Evolutionary conservation across 2,113 vertebrate species (phyloP).

Genomic region (Centropus bengalensis): DNA sequence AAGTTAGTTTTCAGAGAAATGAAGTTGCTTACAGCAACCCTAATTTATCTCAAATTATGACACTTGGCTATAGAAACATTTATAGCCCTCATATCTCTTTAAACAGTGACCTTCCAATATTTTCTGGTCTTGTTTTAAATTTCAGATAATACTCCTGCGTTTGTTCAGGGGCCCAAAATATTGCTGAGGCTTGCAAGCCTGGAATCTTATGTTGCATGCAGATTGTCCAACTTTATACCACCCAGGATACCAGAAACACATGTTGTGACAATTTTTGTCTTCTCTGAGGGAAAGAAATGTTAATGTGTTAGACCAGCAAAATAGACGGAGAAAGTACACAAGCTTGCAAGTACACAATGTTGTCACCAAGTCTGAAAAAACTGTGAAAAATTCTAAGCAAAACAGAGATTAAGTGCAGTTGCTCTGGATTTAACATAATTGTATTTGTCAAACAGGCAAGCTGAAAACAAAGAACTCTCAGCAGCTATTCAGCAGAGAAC

Average conservation of each 20-base stretch:
- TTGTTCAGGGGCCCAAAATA: background rate
- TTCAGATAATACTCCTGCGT: background rate
- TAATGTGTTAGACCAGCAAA: background rate
- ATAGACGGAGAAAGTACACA: background rate
- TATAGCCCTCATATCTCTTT: background rate
- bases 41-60: no score
- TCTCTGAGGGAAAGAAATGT: background rate
- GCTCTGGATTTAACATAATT: background rate
- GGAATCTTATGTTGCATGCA: background rate
- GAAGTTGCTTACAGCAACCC: no score
- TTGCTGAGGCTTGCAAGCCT: background rate
- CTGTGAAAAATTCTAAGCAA: background rate
- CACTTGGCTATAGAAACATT: background rate
- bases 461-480: background rate
- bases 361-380: background rate
- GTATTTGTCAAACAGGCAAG: background rate
- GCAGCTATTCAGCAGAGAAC: background rate
- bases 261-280: background rate
- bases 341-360: background rate
- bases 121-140: background rate
- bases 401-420: background rate
- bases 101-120: background rate
- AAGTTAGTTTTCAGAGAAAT: no score
- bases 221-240: background rate
- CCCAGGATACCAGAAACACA: background rate